Conservation (phyloP, 2,113 vertebrate species). For the Cricetomys ansorgei region DNA sequence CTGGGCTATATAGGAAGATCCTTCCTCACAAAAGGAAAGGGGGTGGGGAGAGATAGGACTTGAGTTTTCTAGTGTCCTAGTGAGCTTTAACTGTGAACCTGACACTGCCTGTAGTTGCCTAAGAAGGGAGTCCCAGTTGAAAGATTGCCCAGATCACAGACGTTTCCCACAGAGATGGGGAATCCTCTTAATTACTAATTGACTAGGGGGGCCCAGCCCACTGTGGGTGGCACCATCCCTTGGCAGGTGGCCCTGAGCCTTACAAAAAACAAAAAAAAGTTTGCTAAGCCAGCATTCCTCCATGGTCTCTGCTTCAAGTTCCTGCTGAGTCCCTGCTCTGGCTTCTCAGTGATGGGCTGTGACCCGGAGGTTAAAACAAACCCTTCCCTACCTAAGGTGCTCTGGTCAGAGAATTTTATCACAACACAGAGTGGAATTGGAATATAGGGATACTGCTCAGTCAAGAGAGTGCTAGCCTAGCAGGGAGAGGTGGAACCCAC, state of each 20-base stretch:
- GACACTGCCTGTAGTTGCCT: too few relatives aligned
- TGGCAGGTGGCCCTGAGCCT: not conserved
- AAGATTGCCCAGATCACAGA: too few relatives aligned
- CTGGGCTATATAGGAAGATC: not conserved
- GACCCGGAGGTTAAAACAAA: not conserved
- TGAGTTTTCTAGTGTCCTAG: not conserved
- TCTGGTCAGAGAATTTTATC: not conserved
- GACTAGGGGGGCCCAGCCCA: not conserved
- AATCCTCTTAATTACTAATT: not conserved
- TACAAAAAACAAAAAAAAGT: too few relatives aligned
- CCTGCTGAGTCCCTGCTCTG: not conserved
- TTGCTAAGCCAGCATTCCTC: not conserved
- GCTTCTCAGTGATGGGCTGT: not conserved
- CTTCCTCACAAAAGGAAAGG: not conserved
- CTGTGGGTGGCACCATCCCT: not conserved
- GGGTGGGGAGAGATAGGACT: not conserved
- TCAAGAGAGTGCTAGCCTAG: not conserved
- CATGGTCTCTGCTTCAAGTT: not conserved
- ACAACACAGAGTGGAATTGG: not conserved
- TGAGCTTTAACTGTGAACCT: not conserved
- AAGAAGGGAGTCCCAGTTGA: not conserved
- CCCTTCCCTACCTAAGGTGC: not conserved
- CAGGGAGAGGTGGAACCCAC: too few relatives aligned
- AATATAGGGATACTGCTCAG: not conserved
- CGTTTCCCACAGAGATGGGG: too few relatives aligned